Evolutionary conservation across 2,113 vertebrate species (phyloP).

Genomic region (Pseudopipra pipra): DNA sequence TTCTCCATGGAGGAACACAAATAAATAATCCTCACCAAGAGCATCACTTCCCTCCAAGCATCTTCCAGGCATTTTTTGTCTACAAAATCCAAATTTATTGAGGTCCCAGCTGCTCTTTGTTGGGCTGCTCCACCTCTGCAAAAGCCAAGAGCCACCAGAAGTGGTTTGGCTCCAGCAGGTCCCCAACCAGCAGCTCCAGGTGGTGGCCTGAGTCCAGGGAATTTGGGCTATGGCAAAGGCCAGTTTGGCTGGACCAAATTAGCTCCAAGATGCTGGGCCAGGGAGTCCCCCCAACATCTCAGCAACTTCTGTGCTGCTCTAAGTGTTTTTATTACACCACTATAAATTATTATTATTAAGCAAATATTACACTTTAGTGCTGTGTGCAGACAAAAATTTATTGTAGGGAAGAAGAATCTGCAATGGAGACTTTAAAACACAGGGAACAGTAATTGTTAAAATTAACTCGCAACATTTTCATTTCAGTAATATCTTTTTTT

Average conservation of each 20-base stretch:
- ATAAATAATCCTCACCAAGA: not conserved
- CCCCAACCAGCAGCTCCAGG: not conserved
- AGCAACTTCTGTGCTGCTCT: not conserved
- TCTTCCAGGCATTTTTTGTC: not conserved
- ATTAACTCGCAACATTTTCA: not conserved
- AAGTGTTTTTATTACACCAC: not conserved
- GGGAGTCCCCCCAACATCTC: not conserved
- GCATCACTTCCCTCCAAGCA: not conserved
- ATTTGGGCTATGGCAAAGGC: fast-evolving
- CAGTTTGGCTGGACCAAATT: not conserved
- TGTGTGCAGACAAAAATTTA: not conserved
- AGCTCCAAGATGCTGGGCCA: not conserved
- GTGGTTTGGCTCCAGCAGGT: not conserved
- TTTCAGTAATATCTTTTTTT: not conserved
- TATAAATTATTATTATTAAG: not conserved
- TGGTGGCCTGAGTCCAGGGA: fast-evolving
- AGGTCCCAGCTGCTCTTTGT: not conserved
- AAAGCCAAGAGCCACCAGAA: not conserved
- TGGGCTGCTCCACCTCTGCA: not conserved
- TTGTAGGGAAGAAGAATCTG: not conserved
- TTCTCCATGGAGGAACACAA: not conserved
- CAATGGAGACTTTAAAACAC: not conserved
- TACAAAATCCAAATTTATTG: not conserved
- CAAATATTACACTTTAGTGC: not conserved
- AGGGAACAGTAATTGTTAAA: not conserved